Evolutionary conservation across 1,140 invertebrate species (phyloP).

Genomic region (Fopius arisanus): DNA sequence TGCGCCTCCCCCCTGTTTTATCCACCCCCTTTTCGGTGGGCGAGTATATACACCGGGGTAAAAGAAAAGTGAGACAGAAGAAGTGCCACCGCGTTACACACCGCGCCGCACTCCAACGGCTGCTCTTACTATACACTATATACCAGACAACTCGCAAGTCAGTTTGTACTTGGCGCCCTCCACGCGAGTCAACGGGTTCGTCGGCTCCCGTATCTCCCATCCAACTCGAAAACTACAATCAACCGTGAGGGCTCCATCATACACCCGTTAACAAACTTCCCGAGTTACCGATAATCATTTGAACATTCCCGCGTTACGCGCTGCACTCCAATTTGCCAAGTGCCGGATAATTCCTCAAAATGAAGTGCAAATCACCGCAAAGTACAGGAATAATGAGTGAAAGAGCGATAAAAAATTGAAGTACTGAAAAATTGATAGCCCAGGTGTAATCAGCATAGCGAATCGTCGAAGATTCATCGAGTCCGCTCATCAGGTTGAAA

Average conservation of each 20-base stretch:
- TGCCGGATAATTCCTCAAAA: not conserved
- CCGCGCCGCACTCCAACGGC: constrained; percentile 42
- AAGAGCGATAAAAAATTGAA: not conserved
- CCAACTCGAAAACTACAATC: not conserved
- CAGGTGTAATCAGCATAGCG: too few relatives aligned
- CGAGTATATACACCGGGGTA: constrained; percentile 32
- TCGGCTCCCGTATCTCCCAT: not conserved
- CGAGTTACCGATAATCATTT: too few relatives aligned
- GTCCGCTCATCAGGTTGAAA: not conserved
- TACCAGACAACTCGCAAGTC: constrained; percentile 37
- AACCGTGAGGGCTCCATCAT: not conserved
- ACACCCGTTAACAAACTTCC: not conserved
- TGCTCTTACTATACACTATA: constrained; percentile 32
- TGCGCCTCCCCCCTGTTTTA: not conserved
- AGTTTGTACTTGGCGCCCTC: constrained; percentile 59
- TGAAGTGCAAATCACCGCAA: not conserved
- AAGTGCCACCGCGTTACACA: constrained; percentile 53
- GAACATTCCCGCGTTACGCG: not conserved
- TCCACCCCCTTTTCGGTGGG: constrained; percentile 24
- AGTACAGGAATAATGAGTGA: not conserved
- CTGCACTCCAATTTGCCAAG: too few relatives aligned
- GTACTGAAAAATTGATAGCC: too few relatives aligned
- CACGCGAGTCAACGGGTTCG: constrained; percentile 42
- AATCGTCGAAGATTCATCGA: not conserved
- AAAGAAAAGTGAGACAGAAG: constrained; percentile 38